phyloP scores from a whole-genome alignment of 2,888 invertebrate species.

The Torymus auratus region DNA sequence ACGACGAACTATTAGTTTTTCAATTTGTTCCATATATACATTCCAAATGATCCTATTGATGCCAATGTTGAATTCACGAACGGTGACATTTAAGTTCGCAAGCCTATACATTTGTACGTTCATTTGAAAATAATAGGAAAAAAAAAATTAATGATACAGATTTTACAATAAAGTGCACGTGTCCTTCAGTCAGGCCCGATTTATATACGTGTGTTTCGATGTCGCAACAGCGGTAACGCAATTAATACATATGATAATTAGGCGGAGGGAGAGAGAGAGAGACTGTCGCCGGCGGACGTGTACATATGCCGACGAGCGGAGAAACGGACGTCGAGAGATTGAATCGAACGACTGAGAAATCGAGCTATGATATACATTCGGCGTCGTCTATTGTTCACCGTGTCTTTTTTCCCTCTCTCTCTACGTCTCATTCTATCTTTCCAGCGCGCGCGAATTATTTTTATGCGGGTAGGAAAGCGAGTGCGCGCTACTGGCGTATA shows the following conservation, averaged over 20 bases:
- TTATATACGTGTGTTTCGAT: constrained; percentile 5
- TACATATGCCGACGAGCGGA: not conserved
- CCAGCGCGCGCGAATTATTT: constrained; percentile 29
- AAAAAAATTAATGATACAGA: no score
- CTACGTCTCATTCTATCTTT: no score
- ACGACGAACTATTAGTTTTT: no score
- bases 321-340: constrained; percentile 6
- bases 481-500: not conserved
- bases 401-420: no score
- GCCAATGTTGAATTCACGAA: no score
- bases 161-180: no score
- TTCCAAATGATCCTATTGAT: no score
- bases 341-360: constrained; percentile 56
- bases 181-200: not conserved
- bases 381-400: constrained; percentile 71
- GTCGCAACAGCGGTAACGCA: not conserved
- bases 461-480: constrained; percentile 25
- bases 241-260: constrained; percentile 50
- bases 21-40: no score
- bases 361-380: constrained; percentile 71
- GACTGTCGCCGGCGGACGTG: not conserved
- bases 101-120: no score
- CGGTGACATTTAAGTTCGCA: no score
- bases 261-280: constrained; percentile 56
- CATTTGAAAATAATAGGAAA: no score